These are phyloP conservation scores for Phenacoccus solenopsis DNA, from an alignment of 1,140 invertebrate genomes.

Conservation along the genomic window DNA sequence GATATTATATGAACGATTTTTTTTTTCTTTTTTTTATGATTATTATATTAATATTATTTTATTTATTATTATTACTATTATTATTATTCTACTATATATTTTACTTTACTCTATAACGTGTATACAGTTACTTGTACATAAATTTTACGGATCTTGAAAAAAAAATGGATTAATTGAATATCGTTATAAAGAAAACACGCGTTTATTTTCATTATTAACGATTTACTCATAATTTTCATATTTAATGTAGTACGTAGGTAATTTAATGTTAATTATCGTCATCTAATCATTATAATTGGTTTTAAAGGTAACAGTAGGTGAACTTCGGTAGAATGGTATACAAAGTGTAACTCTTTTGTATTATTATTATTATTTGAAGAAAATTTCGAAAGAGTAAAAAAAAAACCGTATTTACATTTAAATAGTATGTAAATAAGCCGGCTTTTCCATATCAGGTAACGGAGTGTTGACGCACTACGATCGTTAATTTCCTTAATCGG, in stretches of 20 bases:
- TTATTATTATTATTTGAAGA: no score
- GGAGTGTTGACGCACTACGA: neutral
- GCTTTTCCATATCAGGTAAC: neutral
- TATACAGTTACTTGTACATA: conserved; percentile 15
- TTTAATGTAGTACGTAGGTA: neutral
- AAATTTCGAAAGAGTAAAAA: no score
- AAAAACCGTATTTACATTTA: no score
- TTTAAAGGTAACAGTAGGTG: neutral
- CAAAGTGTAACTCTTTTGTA: neutral
- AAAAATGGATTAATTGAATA: neutral
- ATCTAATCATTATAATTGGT: neutral
- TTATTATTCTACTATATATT: neutral
- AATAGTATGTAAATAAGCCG: neutral
- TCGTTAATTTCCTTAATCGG: no score
- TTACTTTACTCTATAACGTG: conserved; percentile 11
- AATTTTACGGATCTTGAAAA: neutral
- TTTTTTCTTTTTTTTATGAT: conserved; percentile 13
- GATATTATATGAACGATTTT: conserved; percentile 11
- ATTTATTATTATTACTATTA: neutral
- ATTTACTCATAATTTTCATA: neutral
- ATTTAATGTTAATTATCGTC: neutral
- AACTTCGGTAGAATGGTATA: neutral
- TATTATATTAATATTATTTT: neutral
- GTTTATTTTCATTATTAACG: neutral
- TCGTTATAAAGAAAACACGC: neutral